A percentile compares a stretch with the other conserved stretches of the same genome.
These are phyloP conservation scores for Sarcophaga caerulescens DNA, from an alignment of 2,888 invertebrate species.

Conservation along the genomic window DNA sequence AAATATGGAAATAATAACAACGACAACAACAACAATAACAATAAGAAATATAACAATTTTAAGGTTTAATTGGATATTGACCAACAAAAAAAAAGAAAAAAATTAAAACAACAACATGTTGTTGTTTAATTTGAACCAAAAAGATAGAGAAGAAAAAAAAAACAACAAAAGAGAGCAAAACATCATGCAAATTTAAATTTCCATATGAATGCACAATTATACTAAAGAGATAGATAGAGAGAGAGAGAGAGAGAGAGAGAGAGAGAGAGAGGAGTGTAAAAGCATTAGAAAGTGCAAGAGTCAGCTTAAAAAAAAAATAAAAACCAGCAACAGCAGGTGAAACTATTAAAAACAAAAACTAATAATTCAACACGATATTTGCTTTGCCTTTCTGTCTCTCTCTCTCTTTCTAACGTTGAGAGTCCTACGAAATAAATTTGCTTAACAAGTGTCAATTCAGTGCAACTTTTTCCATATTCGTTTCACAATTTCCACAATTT, in stretches of 20 bases:
- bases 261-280: no score
- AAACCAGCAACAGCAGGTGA: not conserved
- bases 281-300: no score
- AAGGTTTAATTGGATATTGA: constrained; percentile 42
- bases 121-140: constrained; percentile 6
- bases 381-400: not conserved
- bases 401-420: not conserved
- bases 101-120: constrained; percentile 1
- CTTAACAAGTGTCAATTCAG: constrained; percentile 36
- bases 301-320: not conserved
- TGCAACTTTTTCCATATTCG: not conserved
- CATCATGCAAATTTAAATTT: constrained; percentile 27
- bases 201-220: not conserved
- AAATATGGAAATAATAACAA: constrained; percentile 1
- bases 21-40: not conserved
- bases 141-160: not conserved
- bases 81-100: constrained; percentile 7
- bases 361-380: not conserved
- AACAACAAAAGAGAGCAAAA: not conserved
- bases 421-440: constrained; percentile 1
- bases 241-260: no score
- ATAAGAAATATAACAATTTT: not conserved
- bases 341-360: constrained; percentile 17
- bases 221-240: no score
- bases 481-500: not conserved